Evolutionary conservation across 2,888 invertebrate species (phyloP).

Genomic region (Chrysopilus asiliformis): DNA sequence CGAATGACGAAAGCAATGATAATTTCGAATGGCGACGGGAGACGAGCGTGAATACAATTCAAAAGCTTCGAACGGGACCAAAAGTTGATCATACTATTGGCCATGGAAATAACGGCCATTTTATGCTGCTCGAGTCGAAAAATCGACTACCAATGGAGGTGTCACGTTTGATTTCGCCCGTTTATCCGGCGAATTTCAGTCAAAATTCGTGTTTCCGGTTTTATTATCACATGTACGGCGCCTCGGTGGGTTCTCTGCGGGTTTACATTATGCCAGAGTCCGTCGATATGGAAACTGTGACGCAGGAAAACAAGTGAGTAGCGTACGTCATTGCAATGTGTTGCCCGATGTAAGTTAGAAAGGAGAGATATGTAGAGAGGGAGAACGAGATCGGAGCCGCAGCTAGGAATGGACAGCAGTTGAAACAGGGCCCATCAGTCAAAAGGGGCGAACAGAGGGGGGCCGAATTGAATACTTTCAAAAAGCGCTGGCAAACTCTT

Average conservation of each 20-base stretch:
- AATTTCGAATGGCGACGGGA: conserved; percentile 63
- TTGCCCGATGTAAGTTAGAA: not conserved
- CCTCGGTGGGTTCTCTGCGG: conserved; percentile 41
- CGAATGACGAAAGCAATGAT: conserved; percentile 49
- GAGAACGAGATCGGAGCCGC: too few species aligned
- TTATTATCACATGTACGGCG: conserved; percentile 71
- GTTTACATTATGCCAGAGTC: conserved; percentile 39
- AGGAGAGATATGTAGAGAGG: too few species aligned
- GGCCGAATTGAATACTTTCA: too few species aligned
- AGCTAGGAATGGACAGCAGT: too few species aligned
- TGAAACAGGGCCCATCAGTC: too few species aligned
- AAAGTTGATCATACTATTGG: conserved; percentile 62
- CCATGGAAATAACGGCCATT: conserved; percentile 47
- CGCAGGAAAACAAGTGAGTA: conserved; percentile 14
- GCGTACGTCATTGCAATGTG: not conserved
- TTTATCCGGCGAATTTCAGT: conserved; percentile 43
- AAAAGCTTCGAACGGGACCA: conserved; percentile 47
- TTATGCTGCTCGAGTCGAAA: conserved; percentile 71
- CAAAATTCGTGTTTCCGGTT: conserved; percentile 43
- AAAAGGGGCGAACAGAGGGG: too few species aligned
- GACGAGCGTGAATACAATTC: conserved; percentile 34
- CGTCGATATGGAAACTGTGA: conserved; percentile 17
- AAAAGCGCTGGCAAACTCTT: too few species aligned
- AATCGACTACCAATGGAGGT: conserved; percentile 47
- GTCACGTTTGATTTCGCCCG: conserved; percentile 60